Evolutionary conservation across 2,797 vertebrate genomes (phyloP).

Genomic region (Bufotes viridis): DNA sequence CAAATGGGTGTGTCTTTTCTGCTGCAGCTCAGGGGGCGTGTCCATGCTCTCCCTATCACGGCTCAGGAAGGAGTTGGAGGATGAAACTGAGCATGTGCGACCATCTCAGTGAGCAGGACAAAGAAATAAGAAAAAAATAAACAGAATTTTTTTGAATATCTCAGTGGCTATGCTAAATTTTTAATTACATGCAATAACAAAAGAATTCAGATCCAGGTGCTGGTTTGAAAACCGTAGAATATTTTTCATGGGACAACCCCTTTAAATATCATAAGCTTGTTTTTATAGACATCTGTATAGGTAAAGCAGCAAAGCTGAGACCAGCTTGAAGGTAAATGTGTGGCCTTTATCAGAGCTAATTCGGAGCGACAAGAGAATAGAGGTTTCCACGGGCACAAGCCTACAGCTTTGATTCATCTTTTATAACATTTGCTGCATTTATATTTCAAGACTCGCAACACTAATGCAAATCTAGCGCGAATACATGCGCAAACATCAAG

Average conservation of each 20-base stretch:
- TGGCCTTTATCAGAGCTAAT: conserved; percentile 58
- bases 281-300: conserved; percentile 41
- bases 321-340: conserved; percentile 44
- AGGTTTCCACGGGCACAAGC: background rate
- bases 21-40: too few species aligned
- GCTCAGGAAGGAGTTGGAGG: too few species aligned
- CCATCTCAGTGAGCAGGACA: too few species aligned
- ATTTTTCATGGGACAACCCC: background rate
- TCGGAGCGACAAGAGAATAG: conserved; percentile 42
- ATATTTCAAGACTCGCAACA: background rate
- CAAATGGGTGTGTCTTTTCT: too few species aligned
- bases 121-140: too few species aligned
- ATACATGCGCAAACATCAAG: background rate
- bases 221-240: background rate
- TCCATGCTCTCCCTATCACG: too few species aligned
- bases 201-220: too few species aligned
- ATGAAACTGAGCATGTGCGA: too few species aligned
- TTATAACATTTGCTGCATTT: background rate
- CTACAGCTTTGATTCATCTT: background rate
- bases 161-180: background rate
- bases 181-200: too few species aligned
- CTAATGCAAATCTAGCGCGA: background rate
- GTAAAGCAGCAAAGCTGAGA: conserved; percentile 50
- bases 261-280: conserved; percentile 37
- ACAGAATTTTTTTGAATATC: too few species aligned